phyloP scores from a whole-genome alignment of 1,140 invertebrate species.

The Neodiprion fabricii region DNA sequence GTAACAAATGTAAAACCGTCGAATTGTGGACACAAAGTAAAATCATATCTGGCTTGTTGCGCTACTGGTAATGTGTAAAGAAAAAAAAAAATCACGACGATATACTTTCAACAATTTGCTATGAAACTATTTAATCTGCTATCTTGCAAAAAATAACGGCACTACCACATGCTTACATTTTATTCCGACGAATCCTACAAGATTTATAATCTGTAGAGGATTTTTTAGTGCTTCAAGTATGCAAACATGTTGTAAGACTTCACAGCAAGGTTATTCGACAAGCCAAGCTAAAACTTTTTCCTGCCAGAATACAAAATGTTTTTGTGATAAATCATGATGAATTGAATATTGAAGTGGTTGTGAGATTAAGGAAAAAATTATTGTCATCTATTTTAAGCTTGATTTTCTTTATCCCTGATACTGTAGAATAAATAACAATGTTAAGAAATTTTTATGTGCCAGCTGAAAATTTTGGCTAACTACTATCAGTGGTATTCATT shows the following conservation, averaged over 20 bases:
- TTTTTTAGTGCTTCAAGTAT: conserved; percentile 31
- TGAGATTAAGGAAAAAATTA: conserved; percentile 18
- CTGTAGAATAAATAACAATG: background rate
- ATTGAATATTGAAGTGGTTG: conserved; percentile 40
- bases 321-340: conserved; percentile 46
- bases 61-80: conserved; percentile 24
- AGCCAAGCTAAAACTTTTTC: conserved; percentile 32
- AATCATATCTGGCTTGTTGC: conserved; percentile 32
- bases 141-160: background rate
- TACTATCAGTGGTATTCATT: conserved; percentile 37
- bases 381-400: conserved; percentile 12
- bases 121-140: background rate
- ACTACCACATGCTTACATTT: background rate
- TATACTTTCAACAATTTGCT: background rate
- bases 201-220: conserved; percentile 17
- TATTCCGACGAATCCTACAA: background rate
- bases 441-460: background rate
- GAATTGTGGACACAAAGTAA: conserved; percentile 16
- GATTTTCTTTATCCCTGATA: conserved; percentile 16
- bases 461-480: conserved; percentile 13
- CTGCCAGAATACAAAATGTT: conserved; percentile 36
- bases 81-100: background rate
- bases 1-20: background rate
- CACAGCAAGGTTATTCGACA: conserved; percentile 35
- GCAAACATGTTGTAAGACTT: conserved; percentile 41